phyloP scores from a whole-genome alignment of 2,797 vertebrate species.

The Argyrosomus regius region DNA sequence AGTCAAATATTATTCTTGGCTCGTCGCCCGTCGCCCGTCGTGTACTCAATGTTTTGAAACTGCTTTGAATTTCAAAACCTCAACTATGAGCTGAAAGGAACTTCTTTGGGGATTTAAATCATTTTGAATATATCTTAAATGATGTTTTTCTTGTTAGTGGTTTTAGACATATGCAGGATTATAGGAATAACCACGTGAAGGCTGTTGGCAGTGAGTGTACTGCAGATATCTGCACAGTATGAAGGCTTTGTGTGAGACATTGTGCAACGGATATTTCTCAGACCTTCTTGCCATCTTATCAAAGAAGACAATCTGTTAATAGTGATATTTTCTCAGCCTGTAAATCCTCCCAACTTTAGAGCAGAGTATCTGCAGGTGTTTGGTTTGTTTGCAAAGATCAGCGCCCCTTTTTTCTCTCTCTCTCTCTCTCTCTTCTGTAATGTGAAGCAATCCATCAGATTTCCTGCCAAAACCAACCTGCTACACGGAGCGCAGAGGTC shows the following conservation, averaged over 20 bases:
- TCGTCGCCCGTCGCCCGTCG: constrained; percentile 1
- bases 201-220: not conserved
- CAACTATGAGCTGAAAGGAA: constrained; percentile 15
- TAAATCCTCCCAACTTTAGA: not conserved
- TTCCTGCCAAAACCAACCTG: constrained; percentile 27
- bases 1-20: constrained; percentile 50
- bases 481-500: not conserved
- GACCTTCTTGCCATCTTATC: not conserved
- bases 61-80: constrained; percentile 47
- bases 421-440: not conserved
- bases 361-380: constrained; percentile 13
- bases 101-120: constrained; percentile 14
- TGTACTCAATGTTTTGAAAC: constrained; percentile 23
- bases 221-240: not conserved
- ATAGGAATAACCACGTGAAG: not conserved
- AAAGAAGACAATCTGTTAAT: not conserved
- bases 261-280: not conserved
- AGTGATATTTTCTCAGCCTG: constrained; percentile 1
- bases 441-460: constrained; percentile 30
- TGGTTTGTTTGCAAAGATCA: constrained; percentile 20
- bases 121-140: not conserved
- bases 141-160: not conserved
- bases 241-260: no score
- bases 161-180: constrained; percentile 1
- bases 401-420: not conserved